Evolutionary conservation across 2,113 vertebrate species (phyloP), one percentile per base, ranked within the genome.

Genomic region (Paracanthobrama guichenoti): DNA sequence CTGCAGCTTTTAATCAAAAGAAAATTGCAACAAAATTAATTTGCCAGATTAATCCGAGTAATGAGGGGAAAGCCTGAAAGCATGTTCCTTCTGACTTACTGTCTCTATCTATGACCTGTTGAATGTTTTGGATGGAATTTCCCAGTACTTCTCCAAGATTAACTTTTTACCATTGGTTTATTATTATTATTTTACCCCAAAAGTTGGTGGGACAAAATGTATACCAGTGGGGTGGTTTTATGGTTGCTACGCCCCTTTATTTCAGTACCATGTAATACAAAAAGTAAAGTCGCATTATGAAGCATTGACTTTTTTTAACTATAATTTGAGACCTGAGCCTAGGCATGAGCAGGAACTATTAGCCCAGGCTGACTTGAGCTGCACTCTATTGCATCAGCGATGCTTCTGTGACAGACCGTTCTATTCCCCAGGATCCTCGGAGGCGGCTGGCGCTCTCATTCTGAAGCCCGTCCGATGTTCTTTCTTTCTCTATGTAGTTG

Each of bases 1-100:
- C 84, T 62, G 60, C 26, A 16, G 79, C 85, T 82, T 87, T 89
- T 85, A 86, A 87, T 89, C 64, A 87, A 79, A 78, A 74, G 26
- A 13, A 86, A 89, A 86, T 79, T 84, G 67, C 84, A 39, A 53
- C 69, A 78, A 74, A 87, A 82, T 84, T 87, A 78, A 85, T 87
- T 85, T 85, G 73, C 20, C 53, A 85, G 83, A 85, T 85, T 85
- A 87, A 79, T 82, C 48, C 64, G 46, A 82, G 62, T 67, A 87
- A 84, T 77, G 84, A 82, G 5, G 35, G 55, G 73, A 16, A 60
- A 60, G 55, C 35, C 31, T 60, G 20, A 59, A 78, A 42, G 53
- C 74, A n/a, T 28, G 44, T 48, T 28, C 24, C 48, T 50, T 31
- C 26, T 60, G 12, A 42, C 55, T 18, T 6, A 9, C 20, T 78